phyloP scores from a whole-genome alignment of 2,113 vertebrate species.

The Thryonomys swinderianus region DNA sequence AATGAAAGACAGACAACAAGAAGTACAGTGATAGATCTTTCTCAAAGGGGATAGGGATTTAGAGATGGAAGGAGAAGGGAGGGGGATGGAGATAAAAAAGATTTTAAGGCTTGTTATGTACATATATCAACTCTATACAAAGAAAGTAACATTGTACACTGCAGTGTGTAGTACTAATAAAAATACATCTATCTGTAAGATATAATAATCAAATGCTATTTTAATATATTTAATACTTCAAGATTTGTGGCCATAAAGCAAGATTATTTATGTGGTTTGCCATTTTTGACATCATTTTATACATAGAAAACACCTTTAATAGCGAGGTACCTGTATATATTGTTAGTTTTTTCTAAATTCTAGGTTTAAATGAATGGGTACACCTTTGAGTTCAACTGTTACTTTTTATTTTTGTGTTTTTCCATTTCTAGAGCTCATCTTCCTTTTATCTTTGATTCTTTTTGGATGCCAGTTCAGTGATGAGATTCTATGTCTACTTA shows the following conservation, averaged over 20 bases:
- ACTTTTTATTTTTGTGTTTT: background rate
- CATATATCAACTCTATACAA: background rate
- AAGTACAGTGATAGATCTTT: background rate
- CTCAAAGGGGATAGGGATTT: background rate
- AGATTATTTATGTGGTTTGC: background rate
- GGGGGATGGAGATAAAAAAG: background rate
- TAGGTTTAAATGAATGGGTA: background rate
- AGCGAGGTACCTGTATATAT: background rate
- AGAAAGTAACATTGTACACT: background rate
- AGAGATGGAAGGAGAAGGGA: background rate
- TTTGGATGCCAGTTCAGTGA: background rate
- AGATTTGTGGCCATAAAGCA: background rate
- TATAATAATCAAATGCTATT: background rate
- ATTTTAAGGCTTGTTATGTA: too few species aligned
- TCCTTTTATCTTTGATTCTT: background rate
- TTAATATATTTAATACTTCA: background rate
- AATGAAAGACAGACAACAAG: background rate
- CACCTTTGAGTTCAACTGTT: background rate
- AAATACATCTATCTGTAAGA: background rate
- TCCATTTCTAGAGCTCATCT: background rate
- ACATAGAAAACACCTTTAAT: background rate
- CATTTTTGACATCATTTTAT: background rate
- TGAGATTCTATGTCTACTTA: background rate
- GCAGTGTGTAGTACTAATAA: background rate
- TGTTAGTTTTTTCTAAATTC: background rate